Evolutionary conservation across 1,140 invertebrate species (phyloP), one percentile per base, ranked within the genome.

Genomic region (Drosophila hydei): DNA sequence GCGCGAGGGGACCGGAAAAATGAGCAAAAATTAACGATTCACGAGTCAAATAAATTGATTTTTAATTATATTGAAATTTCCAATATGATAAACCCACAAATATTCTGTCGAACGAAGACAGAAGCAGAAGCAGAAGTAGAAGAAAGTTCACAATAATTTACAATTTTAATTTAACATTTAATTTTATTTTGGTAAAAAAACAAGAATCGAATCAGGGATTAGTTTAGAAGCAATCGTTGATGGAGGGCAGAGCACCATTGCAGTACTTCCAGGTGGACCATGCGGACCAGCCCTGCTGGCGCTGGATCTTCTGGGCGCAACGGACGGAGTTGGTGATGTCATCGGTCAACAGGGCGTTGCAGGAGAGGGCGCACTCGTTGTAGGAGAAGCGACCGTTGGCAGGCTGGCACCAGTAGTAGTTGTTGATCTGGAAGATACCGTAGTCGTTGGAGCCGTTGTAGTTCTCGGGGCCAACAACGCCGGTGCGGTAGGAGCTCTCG

Each of bases 381-480:
- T 76, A 25, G 14, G 79, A 83, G 47, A 36, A 63, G 16, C 62
- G 48, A 8, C 72, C 78, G 6, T 51, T 61, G 1, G 60, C 3
- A 0, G 80, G 77, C 56, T 81, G 65, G 21, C 89, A 90, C 89
- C 89, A 91, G 21, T 75, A 89, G 1, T 36, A 40, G 14, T 79
- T 70, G 36, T 89, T 90, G 33, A 90, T 90, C 55, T 90, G 89
- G 61, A 90, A 90, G 16, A 89, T 59, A 1, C 89, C 83, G 12
- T 77, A 90, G 75, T 90, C 78, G 6, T 70, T 61, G 48, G 73
- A 77, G 2, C 72, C 75, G 36, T 89, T 78, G 2, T 19, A 9
- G 43, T 87, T 87, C 2, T 52, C 25, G 0, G 65, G 63, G 4
- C 83, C 80, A 6, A 75, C 62, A 6, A 68, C 68, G 3, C 6